Base-by-base conservation (phyloP, 2,797 vertebrate genomes). In the Corythornis leucogaster region DNA sequence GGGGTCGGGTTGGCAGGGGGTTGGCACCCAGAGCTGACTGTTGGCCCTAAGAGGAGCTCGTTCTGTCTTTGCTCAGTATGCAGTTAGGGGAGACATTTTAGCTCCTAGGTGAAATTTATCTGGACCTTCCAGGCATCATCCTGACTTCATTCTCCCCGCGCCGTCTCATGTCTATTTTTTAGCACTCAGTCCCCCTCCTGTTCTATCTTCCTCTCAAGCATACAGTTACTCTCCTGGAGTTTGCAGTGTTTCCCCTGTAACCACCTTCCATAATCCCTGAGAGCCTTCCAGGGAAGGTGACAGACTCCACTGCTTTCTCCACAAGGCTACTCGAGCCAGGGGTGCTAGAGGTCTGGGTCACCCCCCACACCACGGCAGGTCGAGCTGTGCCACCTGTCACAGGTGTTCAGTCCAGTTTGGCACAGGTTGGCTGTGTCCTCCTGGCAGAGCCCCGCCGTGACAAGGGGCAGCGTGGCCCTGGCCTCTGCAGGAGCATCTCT, bases 11-110 rank as follows among this genome's bases (percentile, higher is more conserved):
- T 74, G 24, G 15, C 17, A 11, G 9, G 48, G 2, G 3, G 25
- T 46, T 42, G 7, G 63, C 0, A 1, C n/a, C 50, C 11, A 8
- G 22, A 21, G 5, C n/a, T 4, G 1, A 9, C 19, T 28, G 3
- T 43, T 17, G 8, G 11, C 26, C 20, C 0, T 3, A 8, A 18
- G 13, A 35, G 54, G 2, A 57, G 8, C 40, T 76, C 1, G 0
- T 30, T 85, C 26, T 31, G 8, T 20, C 12, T 58, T 33, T 30
- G 10, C 33, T 79, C 25, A 11, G 5, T 12, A 6, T 6, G 8
- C 7, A 6, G 8, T 12, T 18, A 38, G 25, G 21, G 1, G 3
- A 6, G 6, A 21, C 15, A 31, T 6, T 24, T 77, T 25, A 48
- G 30, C 19, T 90, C 4, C 14, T 4, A 11, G 40, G 6, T 51